A percentile compares a stretch with the other conserved stretches of the same genome.
Conservation (phyloP, 2,797 vertebrate genomes). For the Cyclura pinguis region DNA sequence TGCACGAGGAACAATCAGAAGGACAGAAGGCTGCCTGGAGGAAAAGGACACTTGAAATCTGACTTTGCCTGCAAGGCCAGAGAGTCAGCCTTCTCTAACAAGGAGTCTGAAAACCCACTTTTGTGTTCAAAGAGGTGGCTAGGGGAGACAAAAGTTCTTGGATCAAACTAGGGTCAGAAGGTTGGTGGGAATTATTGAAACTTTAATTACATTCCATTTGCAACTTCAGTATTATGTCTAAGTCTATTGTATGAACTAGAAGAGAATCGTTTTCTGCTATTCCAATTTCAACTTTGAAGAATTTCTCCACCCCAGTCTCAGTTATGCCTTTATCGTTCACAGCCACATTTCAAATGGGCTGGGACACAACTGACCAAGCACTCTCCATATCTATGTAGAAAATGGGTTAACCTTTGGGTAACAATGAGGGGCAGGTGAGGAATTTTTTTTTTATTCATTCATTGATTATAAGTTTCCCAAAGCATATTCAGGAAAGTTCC, state of each 20-base stretch:
- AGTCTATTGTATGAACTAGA: not conserved
- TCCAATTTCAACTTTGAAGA: not conserved
- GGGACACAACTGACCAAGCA: not conserved
- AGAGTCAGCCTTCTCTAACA: not conserved
- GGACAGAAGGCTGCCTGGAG: not conserved
- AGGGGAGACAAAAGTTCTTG: not conserved
- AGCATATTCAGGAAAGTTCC: too few species aligned
- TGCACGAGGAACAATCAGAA: not conserved
- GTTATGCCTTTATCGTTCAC: not conserved
- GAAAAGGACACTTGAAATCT: not conserved
- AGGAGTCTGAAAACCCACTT: not conserved
- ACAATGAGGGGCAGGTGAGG: not conserved
- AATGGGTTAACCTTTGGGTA: not conserved
- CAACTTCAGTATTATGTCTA: not conserved
- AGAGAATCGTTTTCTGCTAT: not conserved
- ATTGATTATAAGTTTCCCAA: too few species aligned
- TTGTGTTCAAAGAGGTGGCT: not conserved
- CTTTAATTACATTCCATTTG: not conserved
- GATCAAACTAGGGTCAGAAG: not conserved
- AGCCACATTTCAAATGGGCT: not conserved
- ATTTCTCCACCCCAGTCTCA: not conserved
- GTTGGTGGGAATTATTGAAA: too few species aligned
- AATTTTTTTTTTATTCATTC: too few species aligned
- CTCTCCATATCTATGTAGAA: not conserved
- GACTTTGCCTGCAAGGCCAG: not conserved